These are phyloP conservation scores for Rhabdornis inornatus DNA, from an alignment of 2,113 vertebrate genomes.

Conservation along the genomic window DNA sequence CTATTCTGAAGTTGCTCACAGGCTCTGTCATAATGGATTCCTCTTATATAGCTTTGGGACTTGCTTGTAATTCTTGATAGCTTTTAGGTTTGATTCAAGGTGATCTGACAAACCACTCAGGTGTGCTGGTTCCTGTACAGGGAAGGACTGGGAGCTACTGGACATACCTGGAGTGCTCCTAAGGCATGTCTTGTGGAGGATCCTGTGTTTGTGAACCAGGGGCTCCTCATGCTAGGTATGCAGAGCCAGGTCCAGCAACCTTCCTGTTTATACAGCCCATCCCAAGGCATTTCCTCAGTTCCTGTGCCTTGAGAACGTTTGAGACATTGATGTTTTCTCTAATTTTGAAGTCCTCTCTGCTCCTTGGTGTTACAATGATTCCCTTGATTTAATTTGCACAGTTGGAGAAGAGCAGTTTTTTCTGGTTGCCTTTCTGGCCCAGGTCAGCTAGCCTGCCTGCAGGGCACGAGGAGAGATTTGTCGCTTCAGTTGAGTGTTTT, in stretches of 20 bases:
- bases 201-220: not conserved
- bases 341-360: not conserved
- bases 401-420: not conserved
- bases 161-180: not conserved
- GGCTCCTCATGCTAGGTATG: not conserved
- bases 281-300: not conserved
- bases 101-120: not conserved
- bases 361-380: not conserved
- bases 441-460: not conserved
- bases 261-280: not conserved
- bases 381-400: not conserved
- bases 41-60: fast-evolving
- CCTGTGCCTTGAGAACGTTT: not conserved
- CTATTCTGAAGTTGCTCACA: not conserved
- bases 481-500: not conserved
- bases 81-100: not conserved
- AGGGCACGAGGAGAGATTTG: not conserved
- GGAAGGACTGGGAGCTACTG: not conserved
- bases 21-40: not conserved
- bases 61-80: not conserved
- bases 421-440: not conserved
- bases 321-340: not conserved
- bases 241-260: not conserved
- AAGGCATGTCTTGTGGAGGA: fast-evolving
- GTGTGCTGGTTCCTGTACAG: not conserved